Evolutionary conservation across 1,140 invertebrate species (phyloP).

Genomic region (Lycorma delicatula): DNA sequence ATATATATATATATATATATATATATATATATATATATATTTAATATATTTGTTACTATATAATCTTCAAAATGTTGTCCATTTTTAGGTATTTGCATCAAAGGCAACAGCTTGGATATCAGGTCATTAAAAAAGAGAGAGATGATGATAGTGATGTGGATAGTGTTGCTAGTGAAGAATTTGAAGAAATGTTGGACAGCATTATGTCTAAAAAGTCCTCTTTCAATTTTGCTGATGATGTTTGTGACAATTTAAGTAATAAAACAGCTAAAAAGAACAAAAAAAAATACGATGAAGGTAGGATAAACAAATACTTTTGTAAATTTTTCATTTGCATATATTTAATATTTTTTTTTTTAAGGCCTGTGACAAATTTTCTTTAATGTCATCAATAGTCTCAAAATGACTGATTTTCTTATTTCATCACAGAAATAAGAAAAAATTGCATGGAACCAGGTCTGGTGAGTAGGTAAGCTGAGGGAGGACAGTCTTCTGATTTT

Average conservation of each 20-base stretch:
- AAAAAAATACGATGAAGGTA: constrained; percentile 22
- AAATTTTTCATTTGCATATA: constrained; percentile 11
- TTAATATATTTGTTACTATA: constrained; percentile 34
- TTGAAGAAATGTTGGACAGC: constrained; percentile 68
- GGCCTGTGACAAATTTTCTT: constrained; percentile 36
- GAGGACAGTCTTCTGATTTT: no score
- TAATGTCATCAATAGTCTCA: neutral
- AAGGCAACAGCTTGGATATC: constrained; percentile 30
- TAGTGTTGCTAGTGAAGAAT: constrained; percentile 82
- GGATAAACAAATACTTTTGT: constrained; percentile 20
- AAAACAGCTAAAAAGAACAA: constrained; percentile 35
- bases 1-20: no score
- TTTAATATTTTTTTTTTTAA: constrained; percentile 35
- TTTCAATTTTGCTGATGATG: constrained; percentile 33
- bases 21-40: no score
- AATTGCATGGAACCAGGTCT: neutral
- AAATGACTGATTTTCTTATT: constrained; percentile 37
- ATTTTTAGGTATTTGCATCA: constrained; percentile 31
- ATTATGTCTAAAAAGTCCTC: constrained; percentile 41
- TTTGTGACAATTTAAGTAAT: constrained; percentile 29
- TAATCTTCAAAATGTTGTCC: constrained; percentile 27
- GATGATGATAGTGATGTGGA: constrained; percentile 53
- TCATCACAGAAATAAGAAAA: constrained; percentile 29
- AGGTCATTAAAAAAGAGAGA: constrained; percentile 29
- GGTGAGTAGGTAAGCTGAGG: no score